Evolutionary conservation across 2,797 vertebrate species (phyloP), one percentile per base, ranked within the genome.

Genomic region (Apogon talboti): DNA sequence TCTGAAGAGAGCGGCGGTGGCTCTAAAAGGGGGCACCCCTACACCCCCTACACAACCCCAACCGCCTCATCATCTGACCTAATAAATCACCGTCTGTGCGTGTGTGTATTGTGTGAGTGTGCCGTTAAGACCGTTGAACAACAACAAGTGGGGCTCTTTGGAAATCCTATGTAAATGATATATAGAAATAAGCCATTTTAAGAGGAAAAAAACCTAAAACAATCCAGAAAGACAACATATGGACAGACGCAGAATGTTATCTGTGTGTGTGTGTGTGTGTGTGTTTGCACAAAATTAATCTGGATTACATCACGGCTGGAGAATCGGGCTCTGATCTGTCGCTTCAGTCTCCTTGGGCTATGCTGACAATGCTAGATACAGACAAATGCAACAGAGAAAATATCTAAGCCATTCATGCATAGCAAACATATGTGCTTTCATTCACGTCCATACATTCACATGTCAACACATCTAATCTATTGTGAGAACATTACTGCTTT

Each of bases 401-500:
- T 24, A 5, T 33, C 4, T 21, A 18, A 42, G 19, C 48, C 52
- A 62, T 57, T 61, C 48, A 46, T 49, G 53, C 28, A 1, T 3
- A 4, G 14, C 49, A 53, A 52, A 73, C n/a, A 21, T 48, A 49
- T 52, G 64, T n/a, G 59, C 13, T 63, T 69, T 44, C 57, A 16
- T 55, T 75, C 63, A 47, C 13, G n/a, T 58, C 53, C 15, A 3
- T 24, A 47, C 62, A 64, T 80, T 85, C 74, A 76, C 75, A 78
- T 75, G 82, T 90, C 87, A 90, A 69, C 82, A 66, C 28, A 11
- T 79, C 82, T 72, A 42, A 74, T 78, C 71, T 83, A 79, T 66
- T 81, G 81, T 76, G 76, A 88, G 82, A 84, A 76, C 59, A 72
- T 72, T 50, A 50, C 76, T 66, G 61, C 68, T 82, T 65, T 88